Percentiles rank a stretch among this genome's conserved stretches.
Evolutionary conservation across 2,797 vertebrate genomes (phyloP).

Genomic region (Serranus cabrilla): DNA sequence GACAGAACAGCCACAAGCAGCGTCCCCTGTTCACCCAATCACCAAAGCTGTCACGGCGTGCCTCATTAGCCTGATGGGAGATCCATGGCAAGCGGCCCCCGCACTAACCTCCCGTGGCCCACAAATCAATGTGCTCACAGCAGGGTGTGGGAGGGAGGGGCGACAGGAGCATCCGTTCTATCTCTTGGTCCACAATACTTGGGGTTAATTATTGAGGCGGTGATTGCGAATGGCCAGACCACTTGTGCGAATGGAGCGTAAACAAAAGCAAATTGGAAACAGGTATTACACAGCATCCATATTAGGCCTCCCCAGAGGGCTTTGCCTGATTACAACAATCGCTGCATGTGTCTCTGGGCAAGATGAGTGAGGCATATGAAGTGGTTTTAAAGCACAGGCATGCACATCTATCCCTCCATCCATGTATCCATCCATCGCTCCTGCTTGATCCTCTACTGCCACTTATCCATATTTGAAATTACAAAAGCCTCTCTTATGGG

Average conservation of each 20-base stretch:
- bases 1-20: constrained; percentile 66
- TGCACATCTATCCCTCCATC: constrained; percentile 68
- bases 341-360: constrained; percentile 58
- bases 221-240: constrained; percentile 68
- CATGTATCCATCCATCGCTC: constrained; percentile 63
- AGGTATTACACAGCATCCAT: constrained; percentile 74
- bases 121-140: constrained; percentile 76
- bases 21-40: constrained; percentile 60
- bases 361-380: constrained; percentile 73
- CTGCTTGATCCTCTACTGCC: constrained; percentile 75
- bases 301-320: constrained; percentile 63
- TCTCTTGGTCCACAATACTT: constrained; percentile 42
- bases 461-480: constrained; percentile 84
- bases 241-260: constrained; percentile 72
- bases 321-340: constrained; percentile 82
- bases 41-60: constrained; percentile 68
- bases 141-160: constrained; percentile 49
- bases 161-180: constrained; percentile 31
- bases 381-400: constrained; percentile 81
- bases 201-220: constrained; percentile 77
- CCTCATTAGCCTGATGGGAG: constrained; percentile 81
- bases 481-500: constrained; percentile 78
- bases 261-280: constrained; percentile 80
- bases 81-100: constrained; percentile 69
- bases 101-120: constrained; percentile 64